Conservation (phyloP, 2,797 vertebrate species). For the Spinus olivaceus region DNA sequence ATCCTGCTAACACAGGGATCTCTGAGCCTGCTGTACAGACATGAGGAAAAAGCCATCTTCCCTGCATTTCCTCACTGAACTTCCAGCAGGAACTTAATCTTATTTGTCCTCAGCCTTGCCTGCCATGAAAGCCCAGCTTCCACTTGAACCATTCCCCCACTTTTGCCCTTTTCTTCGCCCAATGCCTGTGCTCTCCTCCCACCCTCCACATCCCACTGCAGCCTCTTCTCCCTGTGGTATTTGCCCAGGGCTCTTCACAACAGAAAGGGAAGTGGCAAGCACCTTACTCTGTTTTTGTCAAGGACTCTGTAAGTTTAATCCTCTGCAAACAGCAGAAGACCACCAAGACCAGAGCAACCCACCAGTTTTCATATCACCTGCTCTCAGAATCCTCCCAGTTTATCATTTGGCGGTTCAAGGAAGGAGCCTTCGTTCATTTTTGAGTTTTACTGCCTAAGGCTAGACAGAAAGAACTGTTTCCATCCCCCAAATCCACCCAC, state of each 20-base stretch:
- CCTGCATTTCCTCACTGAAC: background rate
- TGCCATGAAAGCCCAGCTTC: background rate
- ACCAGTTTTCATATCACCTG: background rate
- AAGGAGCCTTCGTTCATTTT: accelerated
- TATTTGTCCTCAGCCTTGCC: background rate
- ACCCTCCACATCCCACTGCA: background rate
- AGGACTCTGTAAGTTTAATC: background rate
- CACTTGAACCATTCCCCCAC: background rate
- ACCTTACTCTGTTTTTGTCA: background rate
- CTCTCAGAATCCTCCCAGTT: background rate
- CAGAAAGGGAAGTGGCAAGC: background rate
- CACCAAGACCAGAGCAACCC: background rate
- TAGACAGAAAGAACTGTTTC: background rate
- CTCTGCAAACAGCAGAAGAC: background rate
- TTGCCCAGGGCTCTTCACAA: background rate
- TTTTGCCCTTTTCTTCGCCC: background rate
- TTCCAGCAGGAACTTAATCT: background rate
- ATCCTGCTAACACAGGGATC: background rate
- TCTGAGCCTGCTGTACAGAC: background rate
- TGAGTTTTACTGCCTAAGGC: background rate
- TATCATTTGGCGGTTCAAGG: background rate
- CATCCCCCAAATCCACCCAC: background rate
- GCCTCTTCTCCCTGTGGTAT: background rate
- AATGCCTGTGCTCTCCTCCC: background rate
- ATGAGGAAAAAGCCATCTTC: background rate